phyloP scores from a whole-genome alignment of 1,140 invertebrate species.

The Dreissena rostriformis region DNA sequence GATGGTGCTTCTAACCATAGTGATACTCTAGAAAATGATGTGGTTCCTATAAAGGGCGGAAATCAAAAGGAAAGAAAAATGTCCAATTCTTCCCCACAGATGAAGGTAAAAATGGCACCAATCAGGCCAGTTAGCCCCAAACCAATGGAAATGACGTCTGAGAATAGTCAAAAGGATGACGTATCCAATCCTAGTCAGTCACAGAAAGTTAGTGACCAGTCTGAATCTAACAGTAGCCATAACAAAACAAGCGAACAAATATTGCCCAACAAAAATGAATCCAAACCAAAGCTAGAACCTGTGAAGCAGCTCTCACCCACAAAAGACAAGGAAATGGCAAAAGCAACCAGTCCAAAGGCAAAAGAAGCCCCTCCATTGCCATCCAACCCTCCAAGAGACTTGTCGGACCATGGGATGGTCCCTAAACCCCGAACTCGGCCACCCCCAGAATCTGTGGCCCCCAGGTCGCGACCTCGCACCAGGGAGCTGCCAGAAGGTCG shows the following conservation, averaged over 20 bases:
- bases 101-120: slow-evolving; percentile 62
- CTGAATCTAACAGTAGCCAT: neutral
- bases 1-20: slow-evolving; percentile 10
- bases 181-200: slow-evolving; percentile 14
- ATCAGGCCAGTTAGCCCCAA: slow-evolving; percentile 27
- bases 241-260: neutral
- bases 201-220: slow-evolving; percentile 13
- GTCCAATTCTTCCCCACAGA: slow-evolving; percentile 56
- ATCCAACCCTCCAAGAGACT: slow-evolving; percentile 30
- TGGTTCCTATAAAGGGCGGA: slow-evolving; percentile 3
- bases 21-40: slow-evolving; percentile 24
- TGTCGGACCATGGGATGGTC: slow-evolving; percentile 52
- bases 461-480: slow-evolving; percentile 23
- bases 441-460: slow-evolving; percentile 29
- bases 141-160: slow-evolving; percentile 25
- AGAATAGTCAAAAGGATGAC: slow-evolving; percentile 26
- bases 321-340: slow-evolving; percentile 9
- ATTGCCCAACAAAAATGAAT: neutral
- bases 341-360: slow-evolving; percentile 34
- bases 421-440: slow-evolving; percentile 55
- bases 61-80: slow-evolving; percentile 28
- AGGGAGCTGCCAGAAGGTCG: slow-evolving; percentile 29
- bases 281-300: neutral
- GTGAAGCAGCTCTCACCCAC: slow-evolving; percentile 13
- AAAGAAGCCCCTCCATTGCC: slow-evolving; percentile 50